Evolutionary conservation across 2,888 invertebrate genomes (phyloP), one percentile per base, ranked within the genome.

Genomic region (Hemicrepidius hirtus): DNA sequence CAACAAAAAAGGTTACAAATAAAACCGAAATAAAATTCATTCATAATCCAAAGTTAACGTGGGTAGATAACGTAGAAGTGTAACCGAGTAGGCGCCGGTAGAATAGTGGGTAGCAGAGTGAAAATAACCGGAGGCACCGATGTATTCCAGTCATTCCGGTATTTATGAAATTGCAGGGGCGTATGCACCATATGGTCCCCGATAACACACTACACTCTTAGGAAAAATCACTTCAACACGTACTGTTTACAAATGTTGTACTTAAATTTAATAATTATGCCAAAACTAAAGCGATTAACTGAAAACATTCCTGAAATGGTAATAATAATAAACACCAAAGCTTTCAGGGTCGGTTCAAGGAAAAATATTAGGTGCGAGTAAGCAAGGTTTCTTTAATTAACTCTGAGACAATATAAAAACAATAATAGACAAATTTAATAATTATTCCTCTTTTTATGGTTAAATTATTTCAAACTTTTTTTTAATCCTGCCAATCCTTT

Each of bases 81-180:
- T 64, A 68, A 53, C 20, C 35, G 72, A 63, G 68, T 68, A 73
- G 73, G 68, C 68, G 73, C 73, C 68, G 40, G 63, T 62, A 63
- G 41, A 68, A 65, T 64, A 46, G 73, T 68, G 73, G 73, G 73
- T 57, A 68, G 62, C 40, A 13, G 49, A 62, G 62, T 63, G 59
- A 68, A 73, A 68, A 68, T 68, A 64, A 65, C 73, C 55, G 49
- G 55, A 67, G 67, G 71, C 71, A 67, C 44, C 44, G 37, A 67
- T 55, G 35, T 64, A 68, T 68, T 73, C 46, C 57, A 73, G 68
- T 72, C 65, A 66, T 60, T 66, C 57, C 49, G 46, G 53, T 68
- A 73, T 68, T 73, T 63, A 68, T 68, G 68, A 72, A 63, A 72
- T 35, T 72, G 68, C 68, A 41, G 46, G 64, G 68, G 73, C 68